phyloP scores from a whole-genome alignment of 1,140 invertebrate species.

The Pararge aegeria region DNA sequence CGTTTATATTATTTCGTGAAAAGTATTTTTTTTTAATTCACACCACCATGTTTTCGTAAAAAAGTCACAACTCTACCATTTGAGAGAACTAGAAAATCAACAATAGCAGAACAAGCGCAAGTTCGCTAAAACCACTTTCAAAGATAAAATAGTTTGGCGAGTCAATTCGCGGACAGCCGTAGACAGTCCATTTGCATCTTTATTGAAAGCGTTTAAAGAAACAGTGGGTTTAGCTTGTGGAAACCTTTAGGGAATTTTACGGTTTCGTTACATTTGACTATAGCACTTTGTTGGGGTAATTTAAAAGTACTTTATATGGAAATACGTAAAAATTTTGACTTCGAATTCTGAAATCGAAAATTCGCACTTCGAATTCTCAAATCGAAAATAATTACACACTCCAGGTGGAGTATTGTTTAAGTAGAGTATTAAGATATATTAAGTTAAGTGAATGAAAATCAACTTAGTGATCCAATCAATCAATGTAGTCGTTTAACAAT shows the following conservation, averaged over 20 bases:
- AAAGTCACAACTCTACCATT: background rate
- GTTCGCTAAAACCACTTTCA: slow-evolving; percentile 17
- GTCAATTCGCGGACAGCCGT: slow-evolving; percentile 53
- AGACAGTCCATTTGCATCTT: slow-evolving; percentile 66
- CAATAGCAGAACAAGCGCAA: slow-evolving; percentile 6
- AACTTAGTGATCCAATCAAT: too few relatives aligned
- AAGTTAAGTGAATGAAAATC: too few relatives aligned
- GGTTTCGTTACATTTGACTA: slow-evolving; percentile 32
- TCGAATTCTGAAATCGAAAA: too few relatives aligned
- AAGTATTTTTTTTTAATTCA: background rate
- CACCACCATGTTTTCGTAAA: background rate
- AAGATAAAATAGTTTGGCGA: slow-evolving; percentile 54
- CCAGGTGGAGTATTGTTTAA: too few relatives aligned
- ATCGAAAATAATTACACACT: too few relatives aligned
- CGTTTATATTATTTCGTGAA: too few relatives aligned
- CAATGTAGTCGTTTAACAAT: too few relatives aligned
- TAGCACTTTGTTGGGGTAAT: slow-evolving; percentile 15
- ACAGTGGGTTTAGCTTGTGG: slow-evolving; percentile 46
- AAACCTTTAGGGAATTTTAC: slow-evolving; percentile 43
- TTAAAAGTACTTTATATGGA: background rate
- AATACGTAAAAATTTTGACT: background rate
- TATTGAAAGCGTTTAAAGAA: slow-evolving; percentile 66
- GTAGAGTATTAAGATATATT: too few relatives aligned
- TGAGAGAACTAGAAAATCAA: slow-evolving; percentile 6
- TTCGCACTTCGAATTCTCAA: too few relatives aligned